phyloP scores from a whole-genome alignment of 2,888 invertebrate genomes.

The Malthinus flaveolus region DNA sequence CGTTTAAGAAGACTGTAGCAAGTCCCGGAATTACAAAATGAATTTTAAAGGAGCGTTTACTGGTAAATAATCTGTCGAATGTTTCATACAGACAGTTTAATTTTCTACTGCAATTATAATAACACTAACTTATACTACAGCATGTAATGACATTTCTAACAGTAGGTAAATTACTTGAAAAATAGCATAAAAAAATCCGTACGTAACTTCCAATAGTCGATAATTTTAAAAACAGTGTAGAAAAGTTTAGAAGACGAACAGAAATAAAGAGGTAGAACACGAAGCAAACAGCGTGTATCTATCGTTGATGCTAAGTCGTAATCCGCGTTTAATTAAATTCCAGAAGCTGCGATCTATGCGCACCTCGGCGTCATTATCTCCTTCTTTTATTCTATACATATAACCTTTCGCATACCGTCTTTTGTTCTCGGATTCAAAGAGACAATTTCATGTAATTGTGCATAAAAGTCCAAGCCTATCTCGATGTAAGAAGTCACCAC shows the following conservation, averaged over 20 bases:
- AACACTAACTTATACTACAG: no score
- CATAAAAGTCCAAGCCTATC: conserved; percentile 48
- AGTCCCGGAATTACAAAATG: no score
- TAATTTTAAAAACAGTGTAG: conserved; percentile 9
- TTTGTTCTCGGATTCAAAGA: conserved; percentile 49
- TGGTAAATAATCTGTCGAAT: no score
- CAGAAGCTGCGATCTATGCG: conserved; percentile 46
- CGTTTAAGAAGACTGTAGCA: no score
- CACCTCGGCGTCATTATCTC: conserved; percentile 52
- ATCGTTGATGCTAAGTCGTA: conserved; percentile 41
- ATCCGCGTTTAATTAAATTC: conserved; percentile 56
- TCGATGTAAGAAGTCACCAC: conserved; percentile 41
- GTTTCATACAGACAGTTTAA: no score
- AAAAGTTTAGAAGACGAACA: conserved; percentile 9
- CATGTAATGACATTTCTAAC: no score
- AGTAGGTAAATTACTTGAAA: no score
- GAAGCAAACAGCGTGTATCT: conserved; percentile 29
- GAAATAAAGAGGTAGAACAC: conserved; percentile 20
- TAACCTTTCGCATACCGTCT: conserved; percentile 54
- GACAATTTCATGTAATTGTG: conserved; percentile 52
- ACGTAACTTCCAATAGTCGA: not conserved
- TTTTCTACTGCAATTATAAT: no score
- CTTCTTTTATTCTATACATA: conserved; percentile 54
- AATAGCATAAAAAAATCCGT: not conserved
- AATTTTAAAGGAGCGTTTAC: no score